Evolutionary conservation across 1,140 invertebrate genomes (phyloP).

Genomic region (Drosophila parabipectinata): DNA sequence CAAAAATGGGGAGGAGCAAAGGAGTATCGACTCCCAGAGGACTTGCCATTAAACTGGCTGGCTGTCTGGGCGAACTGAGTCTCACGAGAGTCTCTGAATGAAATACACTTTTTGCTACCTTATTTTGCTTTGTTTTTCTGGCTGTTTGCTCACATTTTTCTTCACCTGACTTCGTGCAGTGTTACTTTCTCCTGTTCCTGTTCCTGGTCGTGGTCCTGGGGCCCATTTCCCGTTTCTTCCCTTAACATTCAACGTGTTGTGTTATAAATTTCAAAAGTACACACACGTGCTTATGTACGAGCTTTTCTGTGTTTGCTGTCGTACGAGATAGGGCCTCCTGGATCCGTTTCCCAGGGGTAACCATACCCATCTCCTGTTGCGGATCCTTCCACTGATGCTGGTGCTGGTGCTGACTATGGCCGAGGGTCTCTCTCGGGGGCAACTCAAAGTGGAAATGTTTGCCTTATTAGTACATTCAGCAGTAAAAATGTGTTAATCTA

Average conservation of each 20-base stretch:
- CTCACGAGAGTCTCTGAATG: slow-evolving; percentile 43
- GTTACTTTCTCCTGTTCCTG: background rate
- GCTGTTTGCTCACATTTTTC: slow-evolving; percentile 67
- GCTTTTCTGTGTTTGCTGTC: slow-evolving; percentile 30
- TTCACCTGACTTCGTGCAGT: slow-evolving; percentile 52
- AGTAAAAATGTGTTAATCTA: slow-evolving; percentile 83
- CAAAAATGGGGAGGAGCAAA: background rate
- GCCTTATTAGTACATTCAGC: slow-evolving; percentile 82
- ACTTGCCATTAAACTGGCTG: slow-evolving; percentile 73
- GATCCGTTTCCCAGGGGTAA: slow-evolving; percentile 13
- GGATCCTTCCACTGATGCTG: slow-evolving; percentile 5
- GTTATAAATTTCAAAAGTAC: slow-evolving; percentile 78
- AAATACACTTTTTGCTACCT: slow-evolving; percentile 53
- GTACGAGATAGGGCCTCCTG: slow-evolving; percentile 51
- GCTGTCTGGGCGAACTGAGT: slow-evolving; percentile 20
- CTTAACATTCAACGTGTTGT: slow-evolving; percentile 23
- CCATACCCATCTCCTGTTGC: background rate
- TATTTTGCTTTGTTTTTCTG: slow-evolving; percentile 59
- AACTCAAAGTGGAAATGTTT: slow-evolving; percentile 82
- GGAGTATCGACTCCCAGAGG: slow-evolving; percentile 36
- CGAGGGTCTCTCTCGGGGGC: slow-evolving; percentile 61
- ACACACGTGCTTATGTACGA: slow-evolving; percentile 47
- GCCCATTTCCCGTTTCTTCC: background rate
- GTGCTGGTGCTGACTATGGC: slow-evolving; percentile 17
- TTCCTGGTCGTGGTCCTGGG: background rate